A percentile compares a stretch with the other conserved stretches of the same genome.
Evolutionary conservation across 1,140 invertebrate genomes (phyloP).

Genomic region (Trigoniulus corallinus): DNA sequence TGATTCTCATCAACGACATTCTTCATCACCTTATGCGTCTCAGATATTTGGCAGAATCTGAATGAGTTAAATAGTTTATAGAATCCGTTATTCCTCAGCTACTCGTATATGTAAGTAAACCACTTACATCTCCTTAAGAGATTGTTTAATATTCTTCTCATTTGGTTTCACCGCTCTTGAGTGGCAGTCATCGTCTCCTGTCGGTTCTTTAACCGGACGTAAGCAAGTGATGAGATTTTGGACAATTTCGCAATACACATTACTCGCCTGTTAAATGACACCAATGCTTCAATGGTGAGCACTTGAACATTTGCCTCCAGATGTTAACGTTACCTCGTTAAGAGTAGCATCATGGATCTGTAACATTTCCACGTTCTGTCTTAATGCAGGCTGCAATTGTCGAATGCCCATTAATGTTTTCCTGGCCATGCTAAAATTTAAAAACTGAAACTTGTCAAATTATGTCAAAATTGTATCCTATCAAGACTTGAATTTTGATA

Average conservation of each 20-base stretch:
- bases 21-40: too few relatives aligned
- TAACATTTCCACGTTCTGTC: background rate
- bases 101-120: too few relatives aligned
- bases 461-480: background rate
- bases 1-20: too few relatives aligned
- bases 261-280: background rate
- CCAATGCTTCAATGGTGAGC: background rate
- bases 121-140: too few relatives aligned
- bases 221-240: too few relatives aligned
- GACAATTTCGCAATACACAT: background rate
- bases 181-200: too few relatives aligned
- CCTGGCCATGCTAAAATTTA: background rate
- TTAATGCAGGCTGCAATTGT: background rate
- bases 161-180: too few relatives aligned
- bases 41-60: too few relatives aligned
- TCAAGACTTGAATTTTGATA: background rate
- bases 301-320: background rate
- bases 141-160: too few relatives aligned
- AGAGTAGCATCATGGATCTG: background rate
- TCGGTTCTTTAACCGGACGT: too few relatives aligned
- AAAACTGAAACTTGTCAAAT: background rate
- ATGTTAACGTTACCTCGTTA: background rate
- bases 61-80: too few relatives aligned
- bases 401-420: background rate
- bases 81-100: too few relatives aligned